Percentiles rank a stretch among this genome's conserved stretches.
Evolutionary conservation across 2,888 invertebrate species (phyloP).

Genomic region (Tholera decimalis): DNA sequence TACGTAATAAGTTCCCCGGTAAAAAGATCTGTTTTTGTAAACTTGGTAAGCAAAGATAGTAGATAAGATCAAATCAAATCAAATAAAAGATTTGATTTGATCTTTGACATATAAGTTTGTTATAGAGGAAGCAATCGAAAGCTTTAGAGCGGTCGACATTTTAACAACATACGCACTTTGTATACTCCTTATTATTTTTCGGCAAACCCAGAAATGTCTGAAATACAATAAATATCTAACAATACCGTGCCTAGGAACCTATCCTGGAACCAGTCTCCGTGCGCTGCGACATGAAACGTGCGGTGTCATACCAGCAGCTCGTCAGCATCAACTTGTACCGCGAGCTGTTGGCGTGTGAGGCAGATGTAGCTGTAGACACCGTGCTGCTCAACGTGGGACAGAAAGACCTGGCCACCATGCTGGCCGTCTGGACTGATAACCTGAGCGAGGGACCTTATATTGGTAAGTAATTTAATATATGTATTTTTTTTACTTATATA

Average conservation of each 20-base stretch:
- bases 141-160: background rate
- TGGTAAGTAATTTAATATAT: no score
- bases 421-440: slow-evolving; percentile 94
- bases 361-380: slow-evolving; percentile 93
- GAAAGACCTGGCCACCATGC: slow-evolving; percentile 93
- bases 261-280: slow-evolving; percentile 94
- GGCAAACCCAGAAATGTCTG: no score
- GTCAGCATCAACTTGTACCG: slow-evolving; percentile 69
- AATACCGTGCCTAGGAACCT: slow-evolving; percentile 92
- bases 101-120: background rate
- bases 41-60: no score
- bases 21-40: no score
- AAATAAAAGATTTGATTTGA: no score
- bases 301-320: slow-evolving; percentile 78
- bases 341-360: slow-evolving; percentile 90
- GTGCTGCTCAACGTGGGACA: slow-evolving; percentile 94
- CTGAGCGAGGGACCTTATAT: slow-evolving; percentile 92
- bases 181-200: no score
- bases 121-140: background rate
- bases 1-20: no score
- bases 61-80: no score
- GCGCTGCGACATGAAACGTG: slow-evolving; percentile 94
- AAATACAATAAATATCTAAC: no score
- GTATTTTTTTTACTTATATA: no score
- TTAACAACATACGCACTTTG: background rate